Conservation (phyloP, 2,113 vertebrate species). For the Pan troglodytes region NHGRI_mPanTro3-v2.1_pri NC_086015.1:48720001-48720500, state of each 20-base stretch:
- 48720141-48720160: background rate
- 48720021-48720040: background rate
- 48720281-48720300: background rate
- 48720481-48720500: background rate
- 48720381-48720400: background rate
- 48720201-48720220: background rate
- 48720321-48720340: constrained; percentile 7
- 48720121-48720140: background rate
- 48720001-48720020: background rate
- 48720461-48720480: constrained; percentile 15
- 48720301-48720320: background rate
- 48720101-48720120: background rate
- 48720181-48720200: constrained; percentile 6
- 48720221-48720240: constrained; percentile 28
- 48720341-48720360: background rate
- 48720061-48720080: background rate
- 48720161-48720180: constrained; percentile 4
- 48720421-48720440: background rate
- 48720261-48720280: background rate
- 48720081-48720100: background rate
- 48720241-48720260: background rate
- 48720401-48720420: background rate
- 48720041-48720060: background rate
- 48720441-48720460: background rate
- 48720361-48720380: background rate